These are phyloP conservation scores for Theretra japonica DNA, from an alignment of 2,888 invertebrate genomes.

Conservation along the genomic window DNA sequence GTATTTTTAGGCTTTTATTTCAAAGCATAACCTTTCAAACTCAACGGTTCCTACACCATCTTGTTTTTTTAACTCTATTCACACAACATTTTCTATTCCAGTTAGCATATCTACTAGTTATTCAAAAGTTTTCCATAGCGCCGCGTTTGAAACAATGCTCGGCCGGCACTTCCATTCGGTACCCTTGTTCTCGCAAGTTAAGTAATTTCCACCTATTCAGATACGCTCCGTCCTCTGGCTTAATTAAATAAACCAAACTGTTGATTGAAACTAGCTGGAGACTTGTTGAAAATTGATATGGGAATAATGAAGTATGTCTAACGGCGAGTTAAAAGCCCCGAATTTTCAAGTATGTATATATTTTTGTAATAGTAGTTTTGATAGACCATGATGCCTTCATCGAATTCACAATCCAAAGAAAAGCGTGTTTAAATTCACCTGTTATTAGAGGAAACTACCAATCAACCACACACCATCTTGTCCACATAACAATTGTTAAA, in stretches of 20 bases:
- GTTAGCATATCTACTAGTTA: neutral
- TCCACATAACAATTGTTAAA: too few relatives aligned
- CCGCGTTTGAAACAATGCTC: neutral
- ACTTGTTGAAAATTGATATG: slow-evolving; percentile 6
- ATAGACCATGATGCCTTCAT: too few relatives aligned
- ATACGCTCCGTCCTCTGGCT: neutral
- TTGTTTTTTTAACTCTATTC: neutral
- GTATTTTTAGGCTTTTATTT: too few relatives aligned
- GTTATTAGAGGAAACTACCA: too few relatives aligned
- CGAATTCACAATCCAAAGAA: too few relatives aligned
- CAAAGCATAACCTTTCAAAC: too few relatives aligned
- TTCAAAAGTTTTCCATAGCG: slow-evolving; percentile 9
- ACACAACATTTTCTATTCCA: neutral
- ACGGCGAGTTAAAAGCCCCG: neutral
- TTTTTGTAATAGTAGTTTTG: too few relatives aligned
- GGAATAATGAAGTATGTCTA: neutral
- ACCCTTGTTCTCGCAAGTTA: neutral
- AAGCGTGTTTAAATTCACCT: too few relatives aligned
- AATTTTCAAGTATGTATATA: neutral
- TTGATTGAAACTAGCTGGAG: neutral
- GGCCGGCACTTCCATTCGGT: slow-evolving; percentile 1
- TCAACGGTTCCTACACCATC: neutral
- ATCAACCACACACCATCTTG: too few relatives aligned
- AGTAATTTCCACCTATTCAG: slow-evolving; percentile 7
- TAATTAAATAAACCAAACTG: neutral